Evolutionary conservation across 92 coral and sea anemone species (phyloP).

Genomic region (Porites divaricata): DNA sequence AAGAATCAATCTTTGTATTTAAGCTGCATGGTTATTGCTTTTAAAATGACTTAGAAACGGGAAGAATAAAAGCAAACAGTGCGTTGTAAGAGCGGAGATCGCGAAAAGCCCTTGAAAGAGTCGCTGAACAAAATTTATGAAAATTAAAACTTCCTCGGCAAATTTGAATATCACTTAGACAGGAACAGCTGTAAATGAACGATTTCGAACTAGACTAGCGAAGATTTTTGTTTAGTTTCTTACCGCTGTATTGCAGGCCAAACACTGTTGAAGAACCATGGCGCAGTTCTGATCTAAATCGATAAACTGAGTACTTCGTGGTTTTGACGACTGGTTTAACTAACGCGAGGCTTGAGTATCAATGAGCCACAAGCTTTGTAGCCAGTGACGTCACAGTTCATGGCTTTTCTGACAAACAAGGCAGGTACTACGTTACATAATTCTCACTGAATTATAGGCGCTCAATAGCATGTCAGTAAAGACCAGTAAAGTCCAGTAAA

Average conservation of each 20-base stretch:
- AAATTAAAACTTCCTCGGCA: slow-evolving; percentile 2
- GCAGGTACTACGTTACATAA: background rate
- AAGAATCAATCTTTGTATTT: too few relatives aligned
- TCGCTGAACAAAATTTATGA: slow-evolving; percentile 3
- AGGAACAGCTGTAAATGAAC: slow-evolving; percentile 22
- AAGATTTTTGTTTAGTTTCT: background rate
- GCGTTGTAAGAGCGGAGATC: background rate
- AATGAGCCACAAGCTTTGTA: slow-evolving; percentile 29
- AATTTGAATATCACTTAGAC: slow-evolving; percentile 23
- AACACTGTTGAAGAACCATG: slow-evolving; percentile 30
- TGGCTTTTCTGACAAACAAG: slow-evolving; percentile 16
- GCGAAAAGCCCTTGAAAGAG: background rate
- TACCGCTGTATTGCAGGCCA: slow-evolving; percentile 45
- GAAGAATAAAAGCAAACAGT: background rate
- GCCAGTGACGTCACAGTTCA: slow-evolving; percentile 24
- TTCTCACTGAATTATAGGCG: background rate
- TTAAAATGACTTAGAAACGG: background rate
- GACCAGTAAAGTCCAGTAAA: background rate
- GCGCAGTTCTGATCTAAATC: background rate
- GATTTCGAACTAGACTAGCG: background rate
- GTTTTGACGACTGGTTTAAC: slow-evolving; percentile 5
- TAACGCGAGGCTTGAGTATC: slow-evolving; percentile 4
- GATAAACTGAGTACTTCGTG: background rate
- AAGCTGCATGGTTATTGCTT: background rate
- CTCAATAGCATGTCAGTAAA: background rate